Percentiles rank a stretch among this genome's conserved stretches.
Evolutionary conservation across 1,140 invertebrate species (phyloP).

Genomic region (Zophobas morio): DNA sequence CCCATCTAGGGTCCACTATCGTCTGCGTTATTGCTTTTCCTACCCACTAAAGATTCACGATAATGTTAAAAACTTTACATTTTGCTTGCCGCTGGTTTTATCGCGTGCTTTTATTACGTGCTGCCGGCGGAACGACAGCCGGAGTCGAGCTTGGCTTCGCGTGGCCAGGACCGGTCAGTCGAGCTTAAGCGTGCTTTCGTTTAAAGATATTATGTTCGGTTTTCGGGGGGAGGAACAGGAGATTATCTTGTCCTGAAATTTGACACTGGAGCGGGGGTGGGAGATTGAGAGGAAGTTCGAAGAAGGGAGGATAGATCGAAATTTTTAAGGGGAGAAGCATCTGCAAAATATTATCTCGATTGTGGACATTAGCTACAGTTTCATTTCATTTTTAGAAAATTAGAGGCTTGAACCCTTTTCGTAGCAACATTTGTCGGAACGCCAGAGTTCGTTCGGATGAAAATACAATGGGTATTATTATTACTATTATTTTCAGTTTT

Average conservation of each 20-base stretch:
- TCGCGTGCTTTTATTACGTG: constrained; percentile 36
- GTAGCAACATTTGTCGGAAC: too few species aligned
- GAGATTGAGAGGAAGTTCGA: not conserved
- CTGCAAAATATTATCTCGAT: too few species aligned
- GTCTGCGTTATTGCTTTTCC: constrained; percentile 32
- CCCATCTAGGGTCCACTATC: constrained; percentile 43
- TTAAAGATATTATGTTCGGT: not conserved
- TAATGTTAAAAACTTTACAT: constrained; percentile 31
- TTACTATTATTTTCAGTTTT: too few species aligned
- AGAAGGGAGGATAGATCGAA: not conserved
- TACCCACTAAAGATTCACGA: constrained; percentile 27
- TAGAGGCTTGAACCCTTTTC: too few species aligned
- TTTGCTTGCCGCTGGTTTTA: constrained; percentile 38
- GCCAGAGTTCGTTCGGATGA: too few species aligned
- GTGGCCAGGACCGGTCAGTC: constrained; percentile 18
- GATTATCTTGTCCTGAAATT: constrained; percentile 32
- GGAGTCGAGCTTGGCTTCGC: not conserved
- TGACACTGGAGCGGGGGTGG: not conserved
- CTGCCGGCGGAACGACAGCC: not conserved
- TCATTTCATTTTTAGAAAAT: too few species aligned
- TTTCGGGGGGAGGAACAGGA: not conserved
- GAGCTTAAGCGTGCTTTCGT: constrained; percentile 17
- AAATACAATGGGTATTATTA: too few species aligned
- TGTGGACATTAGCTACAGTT: too few species aligned
- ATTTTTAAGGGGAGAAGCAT: too few species aligned